These are phyloP conservation scores for Myioborus miniatus DNA, from an alignment of 2,797 vertebrate species.

Conservation along the genomic window DNA sequence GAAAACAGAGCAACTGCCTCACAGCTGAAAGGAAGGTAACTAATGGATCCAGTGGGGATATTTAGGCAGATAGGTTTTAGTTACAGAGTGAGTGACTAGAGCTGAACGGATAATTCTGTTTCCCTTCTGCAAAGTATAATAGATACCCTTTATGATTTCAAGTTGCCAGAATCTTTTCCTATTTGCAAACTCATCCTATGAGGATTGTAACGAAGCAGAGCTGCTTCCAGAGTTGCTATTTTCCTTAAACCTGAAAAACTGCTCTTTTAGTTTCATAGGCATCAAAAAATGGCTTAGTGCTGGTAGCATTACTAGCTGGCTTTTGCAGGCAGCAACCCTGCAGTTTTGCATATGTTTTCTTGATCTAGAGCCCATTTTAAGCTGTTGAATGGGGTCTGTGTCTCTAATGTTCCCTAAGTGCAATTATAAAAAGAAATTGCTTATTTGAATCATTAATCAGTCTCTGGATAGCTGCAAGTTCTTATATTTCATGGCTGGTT, in stretches of 20 bases:
- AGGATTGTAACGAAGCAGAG: slow-evolving; percentile 33
- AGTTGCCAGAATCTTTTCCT: neutral
- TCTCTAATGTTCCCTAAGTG: slow-evolving; percentile 70
- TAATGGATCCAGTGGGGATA: neutral
- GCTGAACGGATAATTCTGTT: neutral
- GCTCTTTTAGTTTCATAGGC: slow-evolving; percentile 22
- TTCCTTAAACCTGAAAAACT: slow-evolving; percentile 34
- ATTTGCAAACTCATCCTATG: slow-evolving; percentile 1
- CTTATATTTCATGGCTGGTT: slow-evolving; percentile 68
- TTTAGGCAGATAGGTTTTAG: slow-evolving; percentile 14
- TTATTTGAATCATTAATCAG: slow-evolving; percentile 74
- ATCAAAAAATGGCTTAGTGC: slow-evolving; percentile 38
- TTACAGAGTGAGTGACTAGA: neutral
- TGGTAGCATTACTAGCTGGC: slow-evolving; percentile 9
- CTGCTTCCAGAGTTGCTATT: neutral
- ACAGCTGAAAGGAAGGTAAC: neutral
- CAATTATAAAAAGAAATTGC: slow-evolving; percentile 66
- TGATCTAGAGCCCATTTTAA: slow-evolving; percentile 75
- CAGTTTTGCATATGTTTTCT: slow-evolving; percentile 66
- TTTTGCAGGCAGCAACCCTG: slow-evolving; percentile 52
- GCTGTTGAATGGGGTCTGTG: slow-evolving; percentile 64
- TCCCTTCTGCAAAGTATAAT: neutral
- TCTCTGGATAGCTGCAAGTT: slow-evolving; percentile 63
- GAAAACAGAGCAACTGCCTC: neutral
- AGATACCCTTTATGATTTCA: neutral